phyloP scores from a whole-genome alignment of 2,888 invertebrate species.

The Cataglyphis altisquamis region DNA sequence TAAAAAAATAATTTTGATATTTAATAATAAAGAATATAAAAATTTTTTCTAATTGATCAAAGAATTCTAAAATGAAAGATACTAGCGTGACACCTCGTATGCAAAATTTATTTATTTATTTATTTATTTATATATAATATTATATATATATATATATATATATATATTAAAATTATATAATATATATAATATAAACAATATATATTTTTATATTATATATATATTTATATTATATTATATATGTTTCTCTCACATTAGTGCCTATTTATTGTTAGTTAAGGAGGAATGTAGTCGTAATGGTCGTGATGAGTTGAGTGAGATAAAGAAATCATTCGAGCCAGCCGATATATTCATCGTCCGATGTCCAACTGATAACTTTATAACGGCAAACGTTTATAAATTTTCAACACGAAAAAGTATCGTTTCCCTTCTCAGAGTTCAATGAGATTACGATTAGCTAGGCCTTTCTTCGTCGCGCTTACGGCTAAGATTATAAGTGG shows the following conservation, averaged over 20 bases:
- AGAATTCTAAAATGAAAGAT: background rate
- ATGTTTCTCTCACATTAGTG: conserved; percentile 80
- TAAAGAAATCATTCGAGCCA: conserved; percentile 78
- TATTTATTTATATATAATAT: conserved; percentile 58
- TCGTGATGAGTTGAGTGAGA: conserved; percentile 79
- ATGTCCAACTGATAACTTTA: conserved; percentile 69
- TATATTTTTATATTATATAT: conserved; percentile 53
- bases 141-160: conserved; percentile 26
- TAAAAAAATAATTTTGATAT: conserved; percentile 33
- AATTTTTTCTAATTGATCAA: background rate
- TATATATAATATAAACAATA: conserved; percentile 9
- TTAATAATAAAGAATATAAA: background rate
- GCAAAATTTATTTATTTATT: conserved; percentile 45
- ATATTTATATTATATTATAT: conserved; percentile 49
- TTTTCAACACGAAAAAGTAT: conserved; percentile 7
- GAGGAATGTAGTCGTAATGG: conserved; percentile 84
- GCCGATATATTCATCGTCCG: conserved; percentile 79
- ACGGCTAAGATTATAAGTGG: conserved; percentile 21
- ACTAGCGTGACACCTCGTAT: conserved; percentile 31
- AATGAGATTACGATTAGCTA: conserved; percentile 43
- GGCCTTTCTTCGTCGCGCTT: conserved; percentile 47
- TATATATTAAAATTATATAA: conserved; percentile 2
- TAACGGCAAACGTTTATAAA: conserved; percentile 48
- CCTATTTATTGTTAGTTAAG: conserved; percentile 84
- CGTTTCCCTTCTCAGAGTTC: conserved; percentile 31